Conservation (phyloP, 2,888 invertebrate species). For the Drosophila pegasa region DNA sequence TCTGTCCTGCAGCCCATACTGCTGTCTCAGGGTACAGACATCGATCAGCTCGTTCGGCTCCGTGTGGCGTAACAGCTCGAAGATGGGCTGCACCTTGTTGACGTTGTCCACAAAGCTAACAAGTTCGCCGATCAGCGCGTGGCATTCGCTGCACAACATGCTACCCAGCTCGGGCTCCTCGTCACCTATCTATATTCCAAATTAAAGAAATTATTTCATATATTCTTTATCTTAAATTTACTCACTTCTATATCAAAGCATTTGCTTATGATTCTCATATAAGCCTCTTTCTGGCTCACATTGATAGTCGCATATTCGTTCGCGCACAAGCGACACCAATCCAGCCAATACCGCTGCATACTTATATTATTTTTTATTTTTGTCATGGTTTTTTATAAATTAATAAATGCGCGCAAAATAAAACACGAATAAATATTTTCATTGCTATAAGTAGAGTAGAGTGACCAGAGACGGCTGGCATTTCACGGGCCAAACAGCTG, state of each 20-base stretch:
- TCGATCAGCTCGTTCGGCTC: slow-evolving; percentile 49
- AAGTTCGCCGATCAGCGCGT: slow-evolving; percentile 30
- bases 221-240: background rate
- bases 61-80: slow-evolving; percentile 58
- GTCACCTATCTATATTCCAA: slow-evolving; percentile 39
- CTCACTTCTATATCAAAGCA: slow-evolving; percentile 63
- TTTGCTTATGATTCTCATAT: slow-evolving; percentile 57
- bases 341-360: slow-evolving; percentile 41
- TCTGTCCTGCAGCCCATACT: slow-evolving; percentile 48
- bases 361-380: slow-evolving; percentile 3
- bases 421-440: slow-evolving; percentile 11
- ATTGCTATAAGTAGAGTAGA: slow-evolving; percentile 14
- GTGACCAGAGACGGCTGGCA: slow-evolving; percentile 23
- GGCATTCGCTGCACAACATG: slow-evolving; percentile 56
- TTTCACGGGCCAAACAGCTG: slow-evolving; percentile 29
- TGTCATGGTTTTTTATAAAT: background rate
- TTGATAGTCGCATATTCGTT: slow-evolving; percentile 38
- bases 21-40: slow-evolving; percentile 33
- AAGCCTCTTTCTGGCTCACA: slow-evolving; percentile 31
- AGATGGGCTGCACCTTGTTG: slow-evolving; percentile 61
- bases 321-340: slow-evolving; percentile 65
- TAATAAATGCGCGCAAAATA: slow-evolving; percentile 12
- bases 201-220: background rate
- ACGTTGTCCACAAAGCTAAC: slow-evolving; percentile 45
- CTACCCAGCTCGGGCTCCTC: slow-evolving; percentile 60